Evolutionary conservation across 2,888 invertebrate species (phyloP), one percentile per base, ranked within the genome.

Genomic region (Mantis religiosa): DNA sequence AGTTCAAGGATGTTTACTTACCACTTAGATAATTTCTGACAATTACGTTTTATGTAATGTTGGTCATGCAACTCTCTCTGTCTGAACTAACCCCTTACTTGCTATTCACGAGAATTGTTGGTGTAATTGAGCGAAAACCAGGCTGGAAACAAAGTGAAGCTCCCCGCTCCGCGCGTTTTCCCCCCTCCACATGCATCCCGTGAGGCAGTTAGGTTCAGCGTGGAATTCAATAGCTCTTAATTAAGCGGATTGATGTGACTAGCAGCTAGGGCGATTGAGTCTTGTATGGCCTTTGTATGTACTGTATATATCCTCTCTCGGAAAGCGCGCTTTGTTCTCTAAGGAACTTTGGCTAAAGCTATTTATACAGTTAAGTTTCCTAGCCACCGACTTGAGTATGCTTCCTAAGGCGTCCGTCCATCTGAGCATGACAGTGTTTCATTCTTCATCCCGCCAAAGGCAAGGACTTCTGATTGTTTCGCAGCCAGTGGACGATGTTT

Each of bases 121-220:
- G 87, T n/a, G 87, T 89, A 89, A 89, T 89, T 89, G 89, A 89
- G 89, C 88, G 89, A 28, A 89, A 89, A 88, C 41, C 81, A 34
- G 86, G 54, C 86, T 86, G 85, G 85, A 84, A 89, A 88, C 89
- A 89, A 88, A 88, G 85, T 89, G 54, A 30, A 41, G 84, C 85
- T 47, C 47, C 85, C 47, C 34, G 12, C 27, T 28, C 82, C 28
- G 25, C 20, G 85, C 41, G 15, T 25, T 25, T 15, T 20, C 25
- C 25, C 54, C 54, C 54, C 54, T 71, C 54, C 54, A 71, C 54
- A 71, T 71, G 54, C 54, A 71, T 20, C 54, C 54, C 54, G 54
- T 71, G 54, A 71, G 54, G 85, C 54, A 41, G 28, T 28, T 85
- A 54, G n/a, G 85, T 85, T 85, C 86, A 20, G 28, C 86, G 81